Evolutionary conservation across 2,888 invertebrate species (phyloP), one percentile per base, ranked within the genome.

Genomic region (Leptarthrus brevirostris): DNA sequence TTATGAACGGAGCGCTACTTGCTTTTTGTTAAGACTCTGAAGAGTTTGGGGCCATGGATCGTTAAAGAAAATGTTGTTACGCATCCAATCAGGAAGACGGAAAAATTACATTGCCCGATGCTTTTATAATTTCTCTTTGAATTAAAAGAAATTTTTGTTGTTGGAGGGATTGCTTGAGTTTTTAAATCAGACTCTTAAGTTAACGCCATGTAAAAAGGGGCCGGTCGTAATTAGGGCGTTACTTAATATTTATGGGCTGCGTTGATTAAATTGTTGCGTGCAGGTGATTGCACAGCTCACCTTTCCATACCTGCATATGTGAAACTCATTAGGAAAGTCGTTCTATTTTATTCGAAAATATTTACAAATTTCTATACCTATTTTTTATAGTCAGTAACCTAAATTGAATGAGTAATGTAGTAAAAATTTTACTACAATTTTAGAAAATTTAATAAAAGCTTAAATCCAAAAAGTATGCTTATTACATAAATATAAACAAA

Each of bases 201-300:
- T 47, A 64, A 24, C 64, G 44, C 40, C 64, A 36, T 64, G 26
- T 44, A 47, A 47, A 64, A 64, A 14, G 40, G 40, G 40, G 64
- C 47, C 47, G 64, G 47, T 22, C 44, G 64, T n/a, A 64, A 47
- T 64, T 40, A 64, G 40, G 47, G 47, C 64, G 36, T 24, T 40
- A n/a, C 22, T 14, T 70, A 53, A 20, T 22, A 36, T 70, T 70
- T 70, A 26, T 40, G 20, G 12, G 20, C 44, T 24, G 80, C 80
- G 81, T 81, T 84, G 82, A 83, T 83, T 83, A 83, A 83, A 82
- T 81, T 80, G 82, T 84, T 81, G 83, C 83, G 83, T 83, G 83
- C 81, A 80, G 81, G 81, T 84, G 83, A 83, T 83, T 83, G 82
- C 80, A n/a, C n/a, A n/a, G 30, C 30, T 30, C 30, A n/a, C n/a